Evolutionary conservation across 2,888 invertebrate genomes (phyloP), one percentile per base, ranked within the genome.

Genomic region (Leptothorax acervorum): DNA sequence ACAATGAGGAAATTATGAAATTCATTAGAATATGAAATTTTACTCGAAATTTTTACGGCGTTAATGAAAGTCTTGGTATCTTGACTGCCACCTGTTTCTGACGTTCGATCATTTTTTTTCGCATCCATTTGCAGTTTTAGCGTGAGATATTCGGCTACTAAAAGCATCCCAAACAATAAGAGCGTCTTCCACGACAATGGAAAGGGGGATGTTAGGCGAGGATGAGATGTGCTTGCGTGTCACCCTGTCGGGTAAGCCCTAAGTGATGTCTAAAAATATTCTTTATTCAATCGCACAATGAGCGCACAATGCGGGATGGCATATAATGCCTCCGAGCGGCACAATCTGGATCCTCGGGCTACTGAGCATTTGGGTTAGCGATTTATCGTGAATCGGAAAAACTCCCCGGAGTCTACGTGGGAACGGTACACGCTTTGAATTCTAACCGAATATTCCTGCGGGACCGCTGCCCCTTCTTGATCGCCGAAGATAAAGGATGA

Each of bases 381-480:
- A 93, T 91, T 93, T 93, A 94, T 91, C 92, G 90, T 93, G 93
- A 93, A 93, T 94, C 88, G 93, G 90, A 90, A 91, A 91, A 92
- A 92, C 87, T 88, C 88, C 86, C 87, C 75, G 57, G 84, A 87
- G 89, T 81, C 84, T 85, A 91, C 92, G 93, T 93, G 93, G 92
- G 92, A 93, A 93, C 89, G 86, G 85, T 88, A 89, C 93, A 92
- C 89, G 92, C 89, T 92, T 90, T 85, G 91, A 92, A 90, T 90
- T 85, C 87, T 85, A 90, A 90, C 83, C 78, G 84, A 74, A 83
- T 84, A 60, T 86, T 85, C 87, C 87, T 63, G 35, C 48, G 85
- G 85, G 85, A 86, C 74, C 79, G 65, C 57, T 71, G 85, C 39
- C 84, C 70, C 76, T 68, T 70, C 42, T n/a, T 48, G 66, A 39